These are phyloP conservation scores for Macrocentrus cingulum DNA, from an alignment of 1,140 invertebrate genomes.

Conservation along the genomic window DNA sequence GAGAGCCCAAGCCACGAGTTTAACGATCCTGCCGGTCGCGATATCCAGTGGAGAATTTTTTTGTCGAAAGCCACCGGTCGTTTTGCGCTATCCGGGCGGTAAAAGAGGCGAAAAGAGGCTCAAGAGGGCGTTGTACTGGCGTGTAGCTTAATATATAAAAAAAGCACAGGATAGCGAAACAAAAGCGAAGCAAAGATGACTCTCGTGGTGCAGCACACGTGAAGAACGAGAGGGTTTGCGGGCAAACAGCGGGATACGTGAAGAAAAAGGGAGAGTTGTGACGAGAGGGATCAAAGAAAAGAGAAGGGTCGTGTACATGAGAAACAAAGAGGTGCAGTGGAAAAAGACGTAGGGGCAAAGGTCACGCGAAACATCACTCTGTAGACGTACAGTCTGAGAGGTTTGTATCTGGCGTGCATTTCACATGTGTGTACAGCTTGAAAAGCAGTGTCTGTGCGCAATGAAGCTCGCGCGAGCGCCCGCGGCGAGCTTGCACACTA, in stretches of 20 bases:
- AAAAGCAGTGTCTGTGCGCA: constrained; percentile 33
- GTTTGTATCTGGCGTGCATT: constrained; percentile 25
- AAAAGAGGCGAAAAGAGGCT: constrained; percentile 13
- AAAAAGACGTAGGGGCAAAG: background rate
- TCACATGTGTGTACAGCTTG: constrained; percentile 16
- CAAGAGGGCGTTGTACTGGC: background rate
- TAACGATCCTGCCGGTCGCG: constrained; percentile 1
- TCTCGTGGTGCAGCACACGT: constrained; percentile 3
- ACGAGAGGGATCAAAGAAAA: constrained; percentile 8
- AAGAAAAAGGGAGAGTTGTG: background rate
- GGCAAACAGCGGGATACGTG: background rate
- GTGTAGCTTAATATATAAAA: constrained; percentile 13
- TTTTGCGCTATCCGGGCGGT: constrained; percentile 12
- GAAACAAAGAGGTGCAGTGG: background rate
- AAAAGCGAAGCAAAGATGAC: constrained; percentile 13
- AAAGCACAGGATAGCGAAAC: constrained; percentile 7
- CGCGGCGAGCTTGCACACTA: background rate
- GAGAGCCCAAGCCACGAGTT: constrained; percentile 14
- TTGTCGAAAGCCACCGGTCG: constrained; percentile 14
- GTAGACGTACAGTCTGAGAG: constrained; percentile 31
- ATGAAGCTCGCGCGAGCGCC: constrained; percentile 32
- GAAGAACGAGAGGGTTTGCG: constrained; percentile 10
- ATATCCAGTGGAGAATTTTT: constrained; percentile 11
- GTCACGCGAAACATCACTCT: constrained; percentile 36
- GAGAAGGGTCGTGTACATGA: background rate